Evolutionary conservation across 2,113 vertebrate genomes (phyloP), one percentile per base, ranked within the genome.

Genomic region (Dinomys branickii): DNA sequence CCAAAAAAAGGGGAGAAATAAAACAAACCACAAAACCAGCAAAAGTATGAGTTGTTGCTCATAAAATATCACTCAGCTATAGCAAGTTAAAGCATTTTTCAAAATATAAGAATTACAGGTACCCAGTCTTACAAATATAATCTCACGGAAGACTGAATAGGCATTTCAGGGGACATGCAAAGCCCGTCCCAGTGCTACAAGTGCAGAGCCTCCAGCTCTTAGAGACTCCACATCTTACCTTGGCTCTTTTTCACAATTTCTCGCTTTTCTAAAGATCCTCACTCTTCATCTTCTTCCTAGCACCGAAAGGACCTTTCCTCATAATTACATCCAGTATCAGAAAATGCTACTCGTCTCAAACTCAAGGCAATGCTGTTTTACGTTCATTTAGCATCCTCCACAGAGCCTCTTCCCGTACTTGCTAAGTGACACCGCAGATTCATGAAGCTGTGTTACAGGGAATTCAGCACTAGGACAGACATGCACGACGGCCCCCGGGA

Each of bases 261-360:
- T 95, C 52, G 13, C 89, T 83, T 94, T 97, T 24, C 52, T 82
- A 56, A 80, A 71, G 59, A 33, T 30, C 67, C 44, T 85, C 83
- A 28, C 56, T 67, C 71, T 73, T 85, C 3, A 52, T 92, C 77
- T 91, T 87, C 83, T 91, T 41, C 82, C 61, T 41, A 89, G 73
- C 30, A 73, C 78, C 63, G 85, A 78, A 44, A 91, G n/a, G 59
- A 73, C 44, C 69, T 94, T 97, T 63, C 92, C 35, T 69, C 54
- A 59, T 91, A 95, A 91, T 85, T 50, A 91, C 3, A 65, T 12
- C 9, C 52, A 91, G 58, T 20, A 47, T 26, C 87, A 95, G 41
- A 91, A 73, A 87, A 41, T 3, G 9, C 35, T 85, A 90, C 41
- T 81, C 71, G 94, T 41, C 5, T 75, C 93, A 77, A 77, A 82